phyloP scores from a whole-genome alignment of 2,797 vertebrate species.

The Melanotaenia trifasciata region DNA sequence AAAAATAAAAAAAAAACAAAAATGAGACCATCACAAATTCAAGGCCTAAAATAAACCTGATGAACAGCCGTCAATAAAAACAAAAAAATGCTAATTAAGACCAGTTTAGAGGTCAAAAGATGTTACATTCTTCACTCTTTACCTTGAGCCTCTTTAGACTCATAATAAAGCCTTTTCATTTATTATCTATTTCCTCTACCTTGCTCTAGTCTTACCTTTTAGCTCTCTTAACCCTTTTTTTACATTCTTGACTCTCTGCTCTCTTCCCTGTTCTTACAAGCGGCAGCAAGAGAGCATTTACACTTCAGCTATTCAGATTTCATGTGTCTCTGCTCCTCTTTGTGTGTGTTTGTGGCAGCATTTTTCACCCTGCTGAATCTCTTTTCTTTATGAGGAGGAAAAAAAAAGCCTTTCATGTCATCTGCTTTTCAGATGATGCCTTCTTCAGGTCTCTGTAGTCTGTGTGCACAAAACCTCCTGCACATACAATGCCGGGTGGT shows the following conservation, averaged over 20 bases:
- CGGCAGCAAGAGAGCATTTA: constrained; percentile 57
- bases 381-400: constrained; percentile 42
- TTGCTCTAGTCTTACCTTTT: constrained; percentile 28
- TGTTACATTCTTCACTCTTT: neutral
- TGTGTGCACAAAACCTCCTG: constrained; percentile 39
- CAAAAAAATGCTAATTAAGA: neutral
- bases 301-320: constrained; percentile 56
- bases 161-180: neutral
- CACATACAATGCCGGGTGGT: constrained; percentile 35
- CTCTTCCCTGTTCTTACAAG: constrained; percentile 39
- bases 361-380: constrained; percentile 55
- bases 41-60: neutral
- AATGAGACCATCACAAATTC: no score
- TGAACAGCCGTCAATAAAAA: neutral
- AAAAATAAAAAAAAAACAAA: neutral
- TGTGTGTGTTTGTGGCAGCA: constrained; percentile 25
- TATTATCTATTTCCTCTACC: neutral
- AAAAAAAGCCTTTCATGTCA: constrained; percentile 53
- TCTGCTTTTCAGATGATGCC: constrained; percentile 57
- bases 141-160: neutral
- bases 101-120: neutral
- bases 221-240: constrained; percentile 27
- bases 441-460: constrained; percentile 41
- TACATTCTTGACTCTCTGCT: constrained; percentile 44
- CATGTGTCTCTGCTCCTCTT: constrained; percentile 14